Conservation (phyloP, 2,888 invertebrate genomes). For the Syrphus vitripennis region DNA sequence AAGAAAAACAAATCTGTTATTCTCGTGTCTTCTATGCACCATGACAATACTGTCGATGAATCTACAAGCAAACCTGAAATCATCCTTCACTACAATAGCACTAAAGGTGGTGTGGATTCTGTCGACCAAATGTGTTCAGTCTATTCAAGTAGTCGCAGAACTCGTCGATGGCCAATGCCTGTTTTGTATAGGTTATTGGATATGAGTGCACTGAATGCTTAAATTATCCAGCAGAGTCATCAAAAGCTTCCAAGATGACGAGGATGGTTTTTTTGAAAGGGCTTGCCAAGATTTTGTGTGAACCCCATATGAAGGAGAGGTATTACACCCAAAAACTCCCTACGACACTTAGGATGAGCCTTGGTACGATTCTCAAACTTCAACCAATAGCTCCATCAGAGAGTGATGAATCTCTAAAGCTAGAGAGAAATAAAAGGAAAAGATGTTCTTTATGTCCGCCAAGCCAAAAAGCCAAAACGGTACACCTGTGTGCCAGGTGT, state of each 20-base stretch:
- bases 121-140: too few relatives aligned
- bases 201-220: too few relatives aligned
- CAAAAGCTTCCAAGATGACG: neutral
- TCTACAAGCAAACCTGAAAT: too few relatives aligned
- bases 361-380: neutral
- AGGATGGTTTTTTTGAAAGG: slow-evolving; percentile 4
- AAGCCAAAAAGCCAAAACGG: slow-evolving; percentile 3
- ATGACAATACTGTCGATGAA: too few relatives aligned
- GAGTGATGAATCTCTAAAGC: neutral
- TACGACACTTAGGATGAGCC: neutral
- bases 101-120: too few relatives aligned
- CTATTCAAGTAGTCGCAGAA: too few relatives aligned
- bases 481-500: slow-evolving; percentile 6
- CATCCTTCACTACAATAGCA: too few relatives aligned
- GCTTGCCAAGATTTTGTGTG: slow-evolving; percentile 15
- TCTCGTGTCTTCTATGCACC: too few relatives aligned
- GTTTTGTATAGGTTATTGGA: too few relatives aligned
- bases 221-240: slow-evolving; percentile 22
- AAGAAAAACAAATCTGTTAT: too few relatives aligned
- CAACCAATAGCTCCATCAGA: slow-evolving; percentile 5
- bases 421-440: neutral
- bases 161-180: too few relatives aligned
- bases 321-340: slow-evolving; percentile 11
- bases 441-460: slow-evolving; percentile 14
- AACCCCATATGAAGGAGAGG: slow-evolving; percentile 13